phyloP scores from a whole-genome alignment of 2,888 invertebrate genomes.

The Limenitis camilla region DNA sequence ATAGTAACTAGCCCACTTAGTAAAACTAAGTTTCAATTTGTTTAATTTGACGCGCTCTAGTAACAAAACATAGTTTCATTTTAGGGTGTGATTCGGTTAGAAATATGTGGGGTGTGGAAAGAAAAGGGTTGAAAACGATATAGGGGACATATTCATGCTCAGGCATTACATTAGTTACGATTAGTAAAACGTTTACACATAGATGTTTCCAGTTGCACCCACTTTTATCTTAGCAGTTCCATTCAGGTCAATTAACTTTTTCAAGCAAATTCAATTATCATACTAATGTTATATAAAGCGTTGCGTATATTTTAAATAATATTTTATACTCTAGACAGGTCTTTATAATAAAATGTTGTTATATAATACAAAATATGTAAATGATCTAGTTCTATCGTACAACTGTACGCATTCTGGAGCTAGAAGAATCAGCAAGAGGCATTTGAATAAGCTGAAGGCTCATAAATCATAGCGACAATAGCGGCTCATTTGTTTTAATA shows the following conservation, averaged over 20 bases:
- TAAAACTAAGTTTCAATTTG: background rate
- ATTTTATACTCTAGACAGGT: no score
- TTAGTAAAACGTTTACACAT: background rate
- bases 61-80: slow-evolving; percentile 5
- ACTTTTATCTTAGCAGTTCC: no score
- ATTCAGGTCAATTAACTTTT: no score
- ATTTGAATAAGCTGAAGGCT: slow-evolving; percentile 3
- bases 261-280: no score
- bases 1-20: no score
- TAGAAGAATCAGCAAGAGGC: background rate
- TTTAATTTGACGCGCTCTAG: background rate
- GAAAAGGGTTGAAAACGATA: slow-evolving; percentile 59
- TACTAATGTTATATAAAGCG: no score
- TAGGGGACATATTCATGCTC: slow-evolving; percentile 51
- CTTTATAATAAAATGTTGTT: no score
- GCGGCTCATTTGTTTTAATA: slow-evolving; percentile 20
- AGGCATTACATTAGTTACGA: slow-evolving; percentile 20
- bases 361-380: no score
- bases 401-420: background rate
- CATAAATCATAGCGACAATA: slow-evolving; percentile 22
- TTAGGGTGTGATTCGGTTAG: slow-evolving; percentile 30
- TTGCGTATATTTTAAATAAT: no score
- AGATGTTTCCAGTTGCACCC: background rate
- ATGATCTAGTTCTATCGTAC: background rate
- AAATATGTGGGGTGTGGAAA: slow-evolving; percentile 55